Percentiles rank a stretch among this genome's conserved stretches.
These are phyloP conservation scores for Phodopus roborovskii DNA, from an alignment of 2,113 vertebrate genomes.

Conservation along the genomic window DNA sequence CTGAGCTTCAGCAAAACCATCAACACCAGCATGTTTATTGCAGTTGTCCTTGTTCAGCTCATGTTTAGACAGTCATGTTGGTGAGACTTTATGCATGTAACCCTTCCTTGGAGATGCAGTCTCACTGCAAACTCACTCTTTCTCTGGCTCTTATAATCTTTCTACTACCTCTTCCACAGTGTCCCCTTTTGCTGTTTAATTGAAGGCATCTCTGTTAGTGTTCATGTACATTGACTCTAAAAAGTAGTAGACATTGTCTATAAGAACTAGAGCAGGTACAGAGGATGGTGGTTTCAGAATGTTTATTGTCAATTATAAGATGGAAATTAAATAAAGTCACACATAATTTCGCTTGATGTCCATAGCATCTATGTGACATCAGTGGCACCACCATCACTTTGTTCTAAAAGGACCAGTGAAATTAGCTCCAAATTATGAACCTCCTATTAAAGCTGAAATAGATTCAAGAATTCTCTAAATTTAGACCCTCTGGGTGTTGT, in stretches of 20 bases:
- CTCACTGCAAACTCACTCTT: neutral
- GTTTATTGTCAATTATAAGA: neutral
- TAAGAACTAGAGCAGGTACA: neutral
- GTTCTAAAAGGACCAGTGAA: neutral
- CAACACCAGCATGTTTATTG: neutral
- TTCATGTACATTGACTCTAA: neutral
- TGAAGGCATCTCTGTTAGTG: neutral
- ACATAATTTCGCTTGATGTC: neutral
- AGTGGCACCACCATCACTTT: neutral
- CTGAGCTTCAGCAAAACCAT: neutral
- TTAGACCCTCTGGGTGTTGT: neutral
- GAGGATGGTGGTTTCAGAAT: neutral
- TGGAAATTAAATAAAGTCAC: neutral
- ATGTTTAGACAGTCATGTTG: neutral
- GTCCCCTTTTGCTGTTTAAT: neutral
- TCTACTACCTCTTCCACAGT: neutral
- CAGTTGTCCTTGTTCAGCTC: neutral
- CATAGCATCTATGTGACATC: neutral
- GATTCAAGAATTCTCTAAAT: neutral
- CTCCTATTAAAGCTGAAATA: neutral
- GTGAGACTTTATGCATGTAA: neutral
- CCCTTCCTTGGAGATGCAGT: neutral
- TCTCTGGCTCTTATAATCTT: neutral
- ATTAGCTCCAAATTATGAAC: neutral
- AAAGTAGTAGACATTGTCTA: neutral